A percentile compares a stretch with the other conserved stretches of the same genome.
Conservation (phyloP, 2,888 invertebrate genomes). For the Dryobota labecula region DNA sequence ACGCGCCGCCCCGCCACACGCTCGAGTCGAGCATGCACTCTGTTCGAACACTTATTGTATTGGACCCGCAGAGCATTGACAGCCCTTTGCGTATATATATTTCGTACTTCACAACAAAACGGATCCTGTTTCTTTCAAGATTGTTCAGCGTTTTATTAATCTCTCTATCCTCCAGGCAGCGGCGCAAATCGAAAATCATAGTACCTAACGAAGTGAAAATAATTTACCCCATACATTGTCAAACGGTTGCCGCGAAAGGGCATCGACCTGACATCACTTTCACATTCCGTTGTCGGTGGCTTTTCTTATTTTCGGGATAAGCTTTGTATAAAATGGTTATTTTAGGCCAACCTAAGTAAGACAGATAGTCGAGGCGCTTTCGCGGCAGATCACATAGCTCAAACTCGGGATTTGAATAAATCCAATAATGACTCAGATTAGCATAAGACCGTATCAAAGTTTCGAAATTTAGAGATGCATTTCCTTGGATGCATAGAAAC, state of each 20-base stretch:
- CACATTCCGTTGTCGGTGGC: background rate
- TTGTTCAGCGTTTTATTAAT: background rate
- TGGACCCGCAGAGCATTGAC: too few relatives aligned
- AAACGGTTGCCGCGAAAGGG: background rate
- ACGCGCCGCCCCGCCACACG: too few relatives aligned
- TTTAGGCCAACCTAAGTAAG: background rate
- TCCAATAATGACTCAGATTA: background rate
- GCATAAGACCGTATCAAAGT: background rate
- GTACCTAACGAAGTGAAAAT: constrained; percentile 9
- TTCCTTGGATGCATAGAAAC: too few relatives aligned
- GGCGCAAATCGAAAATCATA: constrained; percentile 16
- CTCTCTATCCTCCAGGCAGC: background rate
- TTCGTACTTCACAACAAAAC: background rate
- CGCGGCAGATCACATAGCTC: background rate
- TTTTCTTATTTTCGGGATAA: constrained; percentile 4
- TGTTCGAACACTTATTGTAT: too few relatives aligned
- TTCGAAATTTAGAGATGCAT: too few relatives aligned
- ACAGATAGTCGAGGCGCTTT: background rate
- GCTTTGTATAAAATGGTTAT: constrained; percentile 9
- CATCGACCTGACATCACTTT: background rate
- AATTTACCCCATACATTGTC: background rate
- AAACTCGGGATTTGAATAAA: background rate
- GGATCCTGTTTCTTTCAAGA: background rate
- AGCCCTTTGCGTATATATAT: too few relatives aligned
- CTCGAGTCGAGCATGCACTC: too few relatives aligned